Evolutionary conservation across 2,888 invertebrate genomes (phyloP).

Genomic region (Tiphia femorata): DNA sequence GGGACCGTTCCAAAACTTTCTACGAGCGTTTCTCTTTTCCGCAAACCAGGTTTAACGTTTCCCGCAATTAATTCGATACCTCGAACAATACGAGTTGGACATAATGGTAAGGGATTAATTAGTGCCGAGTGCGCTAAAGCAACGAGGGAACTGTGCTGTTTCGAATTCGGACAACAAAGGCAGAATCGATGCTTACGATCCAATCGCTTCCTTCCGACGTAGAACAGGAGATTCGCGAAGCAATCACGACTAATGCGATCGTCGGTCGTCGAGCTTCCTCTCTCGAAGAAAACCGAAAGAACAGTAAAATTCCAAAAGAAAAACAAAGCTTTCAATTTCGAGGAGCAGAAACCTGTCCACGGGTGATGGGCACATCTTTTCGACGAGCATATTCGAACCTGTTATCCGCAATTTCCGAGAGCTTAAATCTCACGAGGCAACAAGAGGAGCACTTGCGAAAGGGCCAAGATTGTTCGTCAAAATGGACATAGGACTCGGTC

Average conservation of each 20-base stretch:
- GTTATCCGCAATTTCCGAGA: too few species aligned
- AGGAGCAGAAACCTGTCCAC: too few species aligned
- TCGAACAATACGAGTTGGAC: constrained; percentile 52
- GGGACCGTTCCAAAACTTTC: constrained; percentile 34
- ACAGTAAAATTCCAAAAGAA: not conserved
- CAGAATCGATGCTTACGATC: too few species aligned
- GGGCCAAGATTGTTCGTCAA: too few species aligned
- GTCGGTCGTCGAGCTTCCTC: not conserved
- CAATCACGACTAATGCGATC: constrained; percentile 13
- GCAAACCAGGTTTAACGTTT: constrained; percentile 25
- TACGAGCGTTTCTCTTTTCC: constrained; percentile 13
- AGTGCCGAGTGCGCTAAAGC: constrained; percentile 46
- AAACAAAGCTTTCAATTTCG: too few species aligned
- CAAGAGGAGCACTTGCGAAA: too few species aligned
- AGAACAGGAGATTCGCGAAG: too few species aligned
- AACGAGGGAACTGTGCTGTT: constrained; percentile 20
- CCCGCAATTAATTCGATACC: constrained; percentile 59
- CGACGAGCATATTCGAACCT: too few species aligned
- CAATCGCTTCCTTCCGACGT: too few species aligned
- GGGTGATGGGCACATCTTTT: too few species aligned
- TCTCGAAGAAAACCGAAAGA: not conserved
- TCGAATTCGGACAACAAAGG: not conserved
- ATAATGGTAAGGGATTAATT: constrained; percentile 65
- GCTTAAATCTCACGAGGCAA: too few species aligned
- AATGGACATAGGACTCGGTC: too few species aligned